Evolutionary conservation across 2,797 vertebrate species (phyloP).

Genomic region (Lagorchestes hirsutus): DNA sequence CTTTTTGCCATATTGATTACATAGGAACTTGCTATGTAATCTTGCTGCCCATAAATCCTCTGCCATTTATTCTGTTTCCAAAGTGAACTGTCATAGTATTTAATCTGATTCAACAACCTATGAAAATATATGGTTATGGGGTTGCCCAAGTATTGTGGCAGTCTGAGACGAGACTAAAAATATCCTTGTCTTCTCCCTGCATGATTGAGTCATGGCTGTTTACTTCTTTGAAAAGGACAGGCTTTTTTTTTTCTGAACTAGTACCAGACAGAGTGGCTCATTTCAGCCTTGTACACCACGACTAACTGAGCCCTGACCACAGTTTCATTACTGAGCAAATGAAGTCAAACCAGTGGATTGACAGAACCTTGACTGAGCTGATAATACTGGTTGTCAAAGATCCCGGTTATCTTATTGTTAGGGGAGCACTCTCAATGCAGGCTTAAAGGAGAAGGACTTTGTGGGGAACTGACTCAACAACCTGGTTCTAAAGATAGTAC

Average conservation of each 20-base stretch:
- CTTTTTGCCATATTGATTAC: not conserved
- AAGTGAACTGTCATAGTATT: slow-evolving; percentile 6
- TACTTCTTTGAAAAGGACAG: not conserved
- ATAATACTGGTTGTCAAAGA: slow-evolving; percentile 11
- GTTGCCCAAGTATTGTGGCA: slow-evolving; percentile 30
- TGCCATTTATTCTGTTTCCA: not conserved
- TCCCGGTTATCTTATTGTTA: slow-evolving; percentile 53
- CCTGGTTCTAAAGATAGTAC: not conserved
- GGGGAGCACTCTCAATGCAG: not conserved
- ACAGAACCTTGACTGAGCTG: slow-evolving; percentile 59
- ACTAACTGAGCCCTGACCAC: not conserved
- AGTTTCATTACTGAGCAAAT: slow-evolving; percentile 33
- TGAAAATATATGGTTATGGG: slow-evolving; percentile 20
- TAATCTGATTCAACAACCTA: slow-evolving; percentile 20
- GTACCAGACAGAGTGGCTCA: not conserved
- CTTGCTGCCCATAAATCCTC: not conserved
- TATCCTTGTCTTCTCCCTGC: not conserved
- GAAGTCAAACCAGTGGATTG: slow-evolving; percentile 37
- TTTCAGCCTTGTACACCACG: not conserved
- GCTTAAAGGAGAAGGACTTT: not conserved
- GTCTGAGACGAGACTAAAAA: not conserved
- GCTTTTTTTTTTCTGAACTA: not conserved
- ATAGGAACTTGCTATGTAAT: not conserved
- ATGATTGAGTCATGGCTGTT: not conserved
- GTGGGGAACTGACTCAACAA: not conserved